These are phyloP conservation scores for Leptinotarsa rubiginosa DNA, from an alignment of 2,888 invertebrate genomes.

Conservation along the genomic window DNA sequence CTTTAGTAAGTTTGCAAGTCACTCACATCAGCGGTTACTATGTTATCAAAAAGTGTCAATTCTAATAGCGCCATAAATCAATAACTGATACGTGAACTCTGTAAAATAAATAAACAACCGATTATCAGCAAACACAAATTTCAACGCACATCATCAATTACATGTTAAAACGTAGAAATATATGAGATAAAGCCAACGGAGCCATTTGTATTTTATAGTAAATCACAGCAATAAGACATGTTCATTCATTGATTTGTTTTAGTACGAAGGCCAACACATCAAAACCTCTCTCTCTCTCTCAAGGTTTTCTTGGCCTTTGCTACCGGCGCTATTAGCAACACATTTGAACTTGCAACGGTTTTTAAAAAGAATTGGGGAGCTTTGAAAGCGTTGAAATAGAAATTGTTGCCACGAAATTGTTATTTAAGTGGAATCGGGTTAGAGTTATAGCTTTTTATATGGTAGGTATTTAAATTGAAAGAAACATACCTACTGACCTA, in stretches of 20 bases:
- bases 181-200: not conserved
- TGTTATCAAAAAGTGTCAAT: no score
- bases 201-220: not conserved
- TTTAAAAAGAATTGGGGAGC: not conserved
- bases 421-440: no score
- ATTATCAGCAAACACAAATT: not conserved
- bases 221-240: not conserved
- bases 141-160: not conserved
- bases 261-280: not conserved
- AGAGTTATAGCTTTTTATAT: no score
- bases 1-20: no score
- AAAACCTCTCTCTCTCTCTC: not conserved
- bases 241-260: not conserved
- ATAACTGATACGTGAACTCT: no score
- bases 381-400: not conserved
- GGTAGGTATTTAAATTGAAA: no score
- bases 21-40: no score
- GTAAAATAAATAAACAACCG: not conserved
- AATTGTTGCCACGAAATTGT: no score
- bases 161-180: not conserved
- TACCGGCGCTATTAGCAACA: not conserved
- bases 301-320: no score
- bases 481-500: no score
- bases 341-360: not conserved
- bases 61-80: no score